Conservation (phyloP, 2,113 vertebrate species). For the Neogobius melanostomus region DNA sequence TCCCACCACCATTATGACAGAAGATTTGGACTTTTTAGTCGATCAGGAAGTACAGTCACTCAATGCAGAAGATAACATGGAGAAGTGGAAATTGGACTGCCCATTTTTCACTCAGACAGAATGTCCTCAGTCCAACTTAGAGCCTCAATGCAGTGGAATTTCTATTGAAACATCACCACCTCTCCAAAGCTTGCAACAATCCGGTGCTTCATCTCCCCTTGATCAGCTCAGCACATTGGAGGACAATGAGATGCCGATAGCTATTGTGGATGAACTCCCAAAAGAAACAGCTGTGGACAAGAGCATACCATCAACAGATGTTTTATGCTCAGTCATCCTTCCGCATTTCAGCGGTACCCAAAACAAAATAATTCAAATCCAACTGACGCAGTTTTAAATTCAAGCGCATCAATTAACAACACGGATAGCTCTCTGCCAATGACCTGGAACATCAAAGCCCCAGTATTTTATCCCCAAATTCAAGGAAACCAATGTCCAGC, state of each 20-base stretch:
- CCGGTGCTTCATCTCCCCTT: slow-evolving; percentile 32
- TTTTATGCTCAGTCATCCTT: slow-evolving; percentile 58
- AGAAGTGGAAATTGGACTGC: neutral
- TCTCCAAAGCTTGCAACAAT: neutral
- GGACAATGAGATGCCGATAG: neutral
- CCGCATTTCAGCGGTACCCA: slow-evolving; percentile 77
- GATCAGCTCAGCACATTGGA: slow-evolving; percentile 37
- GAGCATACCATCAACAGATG: slow-evolving; percentile 44
- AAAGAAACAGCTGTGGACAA: slow-evolving; percentile 21
- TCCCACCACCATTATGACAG: slow-evolving; percentile 59
- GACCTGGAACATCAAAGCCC: slow-evolving; percentile 83
- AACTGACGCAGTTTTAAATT: slow-evolving; percentile 42
- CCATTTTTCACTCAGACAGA: slow-evolving; percentile 49
- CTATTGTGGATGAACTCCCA: slow-evolving; percentile 54
- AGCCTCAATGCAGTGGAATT: slow-evolving; percentile 11
- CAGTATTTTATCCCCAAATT: slow-evolving; percentile 75
- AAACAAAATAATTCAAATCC: slow-evolving; percentile 45
- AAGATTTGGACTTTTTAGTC: slow-evolving; percentile 82
- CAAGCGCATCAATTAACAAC: slow-evolving; percentile 4
- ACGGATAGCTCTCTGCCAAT: slow-evolving; percentile 33
- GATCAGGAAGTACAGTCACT: slow-evolving; percentile 80
- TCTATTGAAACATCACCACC: slow-evolving; percentile 5
- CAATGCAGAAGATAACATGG: slow-evolving; percentile 3
- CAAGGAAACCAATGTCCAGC: slow-evolving; percentile 60
- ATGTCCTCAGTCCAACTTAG: slow-evolving; percentile 60